These are phyloP conservation scores for Pinna nobilis DNA, from an alignment of 1,140 invertebrate genomes.

Conservation along the genomic window DNA sequence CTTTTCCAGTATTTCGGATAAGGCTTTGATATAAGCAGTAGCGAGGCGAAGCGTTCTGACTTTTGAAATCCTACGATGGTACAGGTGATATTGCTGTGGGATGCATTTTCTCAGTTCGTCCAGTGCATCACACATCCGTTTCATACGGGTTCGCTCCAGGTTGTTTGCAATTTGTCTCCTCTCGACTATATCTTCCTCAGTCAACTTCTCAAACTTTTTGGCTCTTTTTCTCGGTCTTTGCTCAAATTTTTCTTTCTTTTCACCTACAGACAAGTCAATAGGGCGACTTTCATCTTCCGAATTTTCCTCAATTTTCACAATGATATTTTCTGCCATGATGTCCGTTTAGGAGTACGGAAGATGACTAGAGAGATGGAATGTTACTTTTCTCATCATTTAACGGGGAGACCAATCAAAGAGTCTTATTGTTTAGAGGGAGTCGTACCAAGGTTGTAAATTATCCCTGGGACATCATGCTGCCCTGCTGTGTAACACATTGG, in stretches of 20 bases:
- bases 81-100: slow-evolving; percentile 96
- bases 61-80: slow-evolving; percentile 95
- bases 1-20: slow-evolving; percentile 87
- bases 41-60: slow-evolving; percentile 96
- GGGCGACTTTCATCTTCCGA: not conserved
- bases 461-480: not conserved
- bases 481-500: slow-evolving; percentile 9
- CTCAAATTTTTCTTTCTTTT: not conserved
- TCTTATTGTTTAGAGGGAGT: not conserved
- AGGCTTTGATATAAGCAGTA: slow-evolving; percentile 97
- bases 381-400: slow-evolving; percentile 2
- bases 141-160: slow-evolving; percentile 91
- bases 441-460: slow-evolving; percentile 5
- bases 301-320: not conserved
- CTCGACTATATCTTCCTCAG: slow-evolving; percentile 48
- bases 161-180: slow-evolving; percentile 51
- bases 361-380: not conserved
- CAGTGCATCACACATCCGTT: slow-evolving; percentile 97
- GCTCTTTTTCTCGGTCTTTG: not conserved
- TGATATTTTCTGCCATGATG: not conserved
- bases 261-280: not conserved
- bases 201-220: slow-evolving; percentile 13
- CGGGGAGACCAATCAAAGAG: too few relatives aligned
- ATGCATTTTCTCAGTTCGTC: slow-evolving; percentile 80
- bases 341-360: not conserved